Conservation (phyloP, 1,140 invertebrate genomes). For the Phymorhynchus buccinoides region DNA sequence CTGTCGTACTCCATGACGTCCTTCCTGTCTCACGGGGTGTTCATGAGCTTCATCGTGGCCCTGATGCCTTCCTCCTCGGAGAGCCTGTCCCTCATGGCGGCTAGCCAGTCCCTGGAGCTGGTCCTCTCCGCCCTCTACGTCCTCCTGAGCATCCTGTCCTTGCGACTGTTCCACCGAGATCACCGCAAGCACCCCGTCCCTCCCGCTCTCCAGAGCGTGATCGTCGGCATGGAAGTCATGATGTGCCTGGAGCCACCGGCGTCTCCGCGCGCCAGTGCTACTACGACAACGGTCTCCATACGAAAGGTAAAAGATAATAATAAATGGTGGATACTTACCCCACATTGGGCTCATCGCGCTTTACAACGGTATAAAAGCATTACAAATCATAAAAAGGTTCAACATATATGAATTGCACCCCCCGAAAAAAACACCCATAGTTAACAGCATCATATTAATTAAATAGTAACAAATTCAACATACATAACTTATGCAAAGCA, state of each 20-base stretch:
- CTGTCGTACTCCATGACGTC: slow-evolving; percentile 26
- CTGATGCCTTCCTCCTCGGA: slow-evolving; percentile 25
- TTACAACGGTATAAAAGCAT: too few species aligned
- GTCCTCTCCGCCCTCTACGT: slow-evolving; percentile 19
- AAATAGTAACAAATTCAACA: too few species aligned
- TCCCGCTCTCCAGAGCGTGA: background rate
- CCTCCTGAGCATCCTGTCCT: slow-evolving; percentile 17
- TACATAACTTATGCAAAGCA: too few species aligned
- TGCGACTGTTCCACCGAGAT: slow-evolving; percentile 29
- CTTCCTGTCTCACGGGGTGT: slow-evolving; percentile 31
- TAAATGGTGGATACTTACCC: too few species aligned
- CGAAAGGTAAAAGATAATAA: too few species aligned
- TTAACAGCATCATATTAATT: too few species aligned
- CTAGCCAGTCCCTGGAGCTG: background rate
- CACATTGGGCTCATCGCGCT: too few species aligned
- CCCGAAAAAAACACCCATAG: too few species aligned
- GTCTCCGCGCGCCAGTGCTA: background rate
- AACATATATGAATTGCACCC: too few species aligned
- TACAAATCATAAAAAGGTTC: too few species aligned
- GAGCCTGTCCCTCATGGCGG: slow-evolving; percentile 22
- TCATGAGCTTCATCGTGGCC: slow-evolving; percentile 35
- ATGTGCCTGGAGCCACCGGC: background rate
- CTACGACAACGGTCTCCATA: too few species aligned
- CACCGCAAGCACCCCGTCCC: slow-evolving; percentile 26
- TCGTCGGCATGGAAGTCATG: slow-evolving; percentile 21